phyloP scores from a whole-genome alignment of 2,888 invertebrate species.

The Drosophila nigricruria region DNA sequence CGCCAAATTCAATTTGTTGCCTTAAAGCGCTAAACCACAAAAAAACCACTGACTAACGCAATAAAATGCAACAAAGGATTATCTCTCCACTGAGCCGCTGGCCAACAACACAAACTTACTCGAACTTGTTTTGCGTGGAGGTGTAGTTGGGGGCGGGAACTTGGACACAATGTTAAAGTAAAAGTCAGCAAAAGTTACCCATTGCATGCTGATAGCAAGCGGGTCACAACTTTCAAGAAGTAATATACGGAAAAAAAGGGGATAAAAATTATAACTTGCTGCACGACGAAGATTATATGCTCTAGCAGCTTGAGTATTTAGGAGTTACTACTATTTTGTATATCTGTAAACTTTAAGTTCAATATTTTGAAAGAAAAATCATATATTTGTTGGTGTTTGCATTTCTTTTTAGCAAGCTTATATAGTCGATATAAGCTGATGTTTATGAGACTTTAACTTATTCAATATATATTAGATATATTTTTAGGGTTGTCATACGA shows the following conservation, averaged over 20 bases:
- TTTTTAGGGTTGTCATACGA: too few species aligned
- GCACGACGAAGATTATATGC: background rate
- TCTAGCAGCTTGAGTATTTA: background rate
- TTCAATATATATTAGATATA: background rate
- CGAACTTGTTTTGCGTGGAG: constrained; percentile 11
- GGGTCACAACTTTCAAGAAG: constrained; percentile 45
- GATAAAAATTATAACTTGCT: background rate
- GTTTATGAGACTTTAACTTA: background rate
- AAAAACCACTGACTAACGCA: constrained; percentile 65
- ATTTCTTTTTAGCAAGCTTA: background rate
- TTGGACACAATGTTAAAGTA: constrained; percentile 41
- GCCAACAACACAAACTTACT: constrained; percentile 53
- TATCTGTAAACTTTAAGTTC: too few species aligned
- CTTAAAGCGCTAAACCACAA: constrained; percentile 71
- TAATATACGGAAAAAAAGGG: constrained; percentile 19
- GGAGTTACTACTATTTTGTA: background rate
- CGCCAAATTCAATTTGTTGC: constrained; percentile 78
- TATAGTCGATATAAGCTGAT: background rate
- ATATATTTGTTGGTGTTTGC: too few species aligned
- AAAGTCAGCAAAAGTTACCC: constrained; percentile 67
- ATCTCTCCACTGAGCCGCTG: constrained; percentile 47
- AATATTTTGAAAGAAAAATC: too few species aligned
- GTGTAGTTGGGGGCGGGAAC: background rate
- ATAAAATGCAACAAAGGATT: constrained; percentile 73
- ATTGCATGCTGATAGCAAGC: constrained; percentile 59